Evolutionary conservation across 1,140 invertebrate genomes (phyloP).

Genomic region (Brachionus manjavacas): DNA sequence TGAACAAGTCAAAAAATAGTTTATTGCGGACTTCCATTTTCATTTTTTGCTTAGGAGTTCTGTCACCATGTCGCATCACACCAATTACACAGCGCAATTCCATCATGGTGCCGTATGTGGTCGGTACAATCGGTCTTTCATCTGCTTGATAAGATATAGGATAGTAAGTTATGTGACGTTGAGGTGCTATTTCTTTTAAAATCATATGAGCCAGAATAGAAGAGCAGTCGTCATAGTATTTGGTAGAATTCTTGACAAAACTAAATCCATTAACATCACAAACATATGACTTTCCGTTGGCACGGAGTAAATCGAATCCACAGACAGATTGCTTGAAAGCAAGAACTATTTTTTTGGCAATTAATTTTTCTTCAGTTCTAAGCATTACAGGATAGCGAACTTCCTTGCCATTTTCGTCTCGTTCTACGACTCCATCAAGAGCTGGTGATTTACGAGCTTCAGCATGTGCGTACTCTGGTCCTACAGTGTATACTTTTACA

Average conservation of each 20-base stretch:
- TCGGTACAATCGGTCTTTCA: conserved; percentile 96
- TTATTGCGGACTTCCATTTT: conserved; percentile 98
- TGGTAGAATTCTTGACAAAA: conserved; percentile 98
- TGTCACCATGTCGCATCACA: conserved; percentile 94
- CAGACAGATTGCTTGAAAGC: conserved; percentile 99
- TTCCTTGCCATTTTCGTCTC: conserved; percentile 96
- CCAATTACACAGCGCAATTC: conserved; percentile 93
- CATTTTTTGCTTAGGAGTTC: conserved; percentile 99
- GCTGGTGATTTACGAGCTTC: conserved; percentile 97
- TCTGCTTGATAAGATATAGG: conserved; percentile 86
- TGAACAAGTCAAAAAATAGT: conserved; percentile 97
- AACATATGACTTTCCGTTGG: conserved; percentile 95
- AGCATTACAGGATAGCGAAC: conserved; percentile 96
- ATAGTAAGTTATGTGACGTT: conserved; percentile 89
- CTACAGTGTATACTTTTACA: conserved; percentile 85
- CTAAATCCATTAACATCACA: conserved; percentile 99
- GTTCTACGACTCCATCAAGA: conserved; percentile 87
- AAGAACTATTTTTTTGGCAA: conserved; percentile 92
- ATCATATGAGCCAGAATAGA: conserved; percentile 84
- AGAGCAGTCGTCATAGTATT: conserved; percentile 99
- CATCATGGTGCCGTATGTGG: conserved; percentile 99
- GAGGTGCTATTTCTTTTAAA: conserved; percentile 81
- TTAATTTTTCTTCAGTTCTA: conserved; percentile 95
- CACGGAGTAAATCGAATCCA: conserved; percentile 94
- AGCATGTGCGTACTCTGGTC: conserved; percentile 97